Evolutionary conservation across 2,797 vertebrate genomes (phyloP).

Genomic region (Molothrus aeneus): DNA sequence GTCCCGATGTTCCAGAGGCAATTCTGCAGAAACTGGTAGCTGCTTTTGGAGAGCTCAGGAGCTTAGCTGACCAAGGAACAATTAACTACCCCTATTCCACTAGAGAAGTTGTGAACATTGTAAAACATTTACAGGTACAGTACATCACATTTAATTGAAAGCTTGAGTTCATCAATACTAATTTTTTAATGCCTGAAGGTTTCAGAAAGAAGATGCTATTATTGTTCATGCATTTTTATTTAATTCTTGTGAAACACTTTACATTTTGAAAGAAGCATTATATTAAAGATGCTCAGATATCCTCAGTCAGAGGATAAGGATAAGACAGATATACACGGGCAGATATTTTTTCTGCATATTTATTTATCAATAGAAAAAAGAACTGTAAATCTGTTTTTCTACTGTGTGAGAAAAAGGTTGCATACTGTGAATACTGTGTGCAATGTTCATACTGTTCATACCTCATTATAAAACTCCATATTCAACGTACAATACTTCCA

Average conservation of each 20-base stretch:
- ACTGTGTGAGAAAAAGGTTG: neutral
- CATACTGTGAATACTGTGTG: neutral
- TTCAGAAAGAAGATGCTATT: neutral
- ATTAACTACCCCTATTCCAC: slow-evolving; percentile 98
- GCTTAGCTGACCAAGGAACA: slow-evolving; percentile 93
- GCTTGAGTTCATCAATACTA: neutral
- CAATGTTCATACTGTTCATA: neutral
- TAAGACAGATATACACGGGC: neutral
- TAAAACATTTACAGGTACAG: slow-evolving; percentile 94
- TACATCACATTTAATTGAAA: neutral
- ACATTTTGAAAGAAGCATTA: neutral
- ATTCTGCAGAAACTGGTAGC: slow-evolving; percentile 90
- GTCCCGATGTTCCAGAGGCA: slow-evolving; percentile 86
- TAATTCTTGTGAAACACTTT: neutral
- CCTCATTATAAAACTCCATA: neutral
- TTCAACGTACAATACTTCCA: neutral
- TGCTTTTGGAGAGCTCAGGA: slow-evolving; percentile 92
- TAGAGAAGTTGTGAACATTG: slow-evolving; percentile 96
- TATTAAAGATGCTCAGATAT: neutral
- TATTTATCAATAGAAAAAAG: neutral
- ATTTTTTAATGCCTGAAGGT: neutral
- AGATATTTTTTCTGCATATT: neutral
- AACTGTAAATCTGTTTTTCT: neutral
- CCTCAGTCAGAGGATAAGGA: neutral
- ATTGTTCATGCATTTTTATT: neutral